A percentile compares a stretch with the other conserved stretches of the same genome.
Evolutionary conservation across 2,797 vertebrate species (phyloP).

Genomic region (Coranthus polyacanthus): DNA sequence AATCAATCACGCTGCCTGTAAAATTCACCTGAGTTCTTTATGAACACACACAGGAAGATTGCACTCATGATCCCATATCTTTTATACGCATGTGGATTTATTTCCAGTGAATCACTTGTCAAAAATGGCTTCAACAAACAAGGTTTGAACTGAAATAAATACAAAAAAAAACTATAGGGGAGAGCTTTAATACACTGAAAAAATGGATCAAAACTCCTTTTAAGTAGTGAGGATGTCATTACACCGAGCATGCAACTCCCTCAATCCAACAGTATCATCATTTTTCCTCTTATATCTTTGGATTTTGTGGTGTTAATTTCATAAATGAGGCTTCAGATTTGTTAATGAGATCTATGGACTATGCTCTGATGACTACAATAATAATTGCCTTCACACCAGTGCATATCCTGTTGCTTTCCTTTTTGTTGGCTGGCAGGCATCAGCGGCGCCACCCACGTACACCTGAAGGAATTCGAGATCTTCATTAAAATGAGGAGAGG

Average conservation of each 20-base stretch:
- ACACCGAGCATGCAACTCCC: background rate
- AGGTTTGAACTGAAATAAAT: too few species aligned
- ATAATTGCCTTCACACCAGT: constrained; percentile 62
- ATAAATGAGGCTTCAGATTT: constrained; percentile 25
- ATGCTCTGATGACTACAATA: constrained; percentile 45
- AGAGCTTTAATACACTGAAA: too few species aligned
- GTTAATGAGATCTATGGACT: constrained; percentile 64
- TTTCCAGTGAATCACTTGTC: too few species aligned
- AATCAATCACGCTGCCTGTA: too few species aligned
- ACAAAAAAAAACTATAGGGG: too few species aligned
- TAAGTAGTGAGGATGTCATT: too few species aligned
- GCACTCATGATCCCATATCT: too few species aligned
- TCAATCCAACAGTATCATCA: constrained; percentile 16
- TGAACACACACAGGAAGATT: too few species aligned
- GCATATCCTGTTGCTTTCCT: constrained; percentile 54
- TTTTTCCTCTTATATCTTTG: constrained; percentile 20
- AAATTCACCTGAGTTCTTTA: too few species aligned
- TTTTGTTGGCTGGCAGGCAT: constrained; percentile 47
- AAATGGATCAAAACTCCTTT: too few species aligned
- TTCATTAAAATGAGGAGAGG: constrained; percentile 77
- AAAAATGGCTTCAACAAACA: too few species aligned
- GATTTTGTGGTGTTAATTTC: constrained; percentile 26
- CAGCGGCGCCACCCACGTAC: constrained; percentile 36
- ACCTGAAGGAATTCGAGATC: constrained; percentile 73
- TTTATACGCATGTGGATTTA: too few species aligned